These are phyloP conservation scores for Hyalella azteca DNA, from an alignment of 2,888 invertebrate species.

Conservation along the genomic window DNA sequence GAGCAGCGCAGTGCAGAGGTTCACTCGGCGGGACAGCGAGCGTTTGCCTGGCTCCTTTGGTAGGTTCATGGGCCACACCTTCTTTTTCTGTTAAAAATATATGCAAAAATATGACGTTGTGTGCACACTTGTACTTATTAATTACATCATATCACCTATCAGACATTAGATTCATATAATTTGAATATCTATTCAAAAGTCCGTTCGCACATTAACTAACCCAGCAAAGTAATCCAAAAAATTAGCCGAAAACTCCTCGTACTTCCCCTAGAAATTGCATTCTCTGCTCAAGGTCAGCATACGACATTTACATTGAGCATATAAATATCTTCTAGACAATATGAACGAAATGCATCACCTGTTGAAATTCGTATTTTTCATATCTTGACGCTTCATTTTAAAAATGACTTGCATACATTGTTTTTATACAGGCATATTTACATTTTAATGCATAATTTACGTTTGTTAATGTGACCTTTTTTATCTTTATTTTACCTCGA, in stretches of 20 bases:
- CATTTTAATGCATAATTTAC: too few relatives aligned
- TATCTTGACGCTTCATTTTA: too few relatives aligned
- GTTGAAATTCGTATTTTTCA: too few relatives aligned
- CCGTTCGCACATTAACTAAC: background rate
- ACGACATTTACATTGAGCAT: too few relatives aligned
- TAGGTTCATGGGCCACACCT: background rate
- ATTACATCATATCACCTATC: background rate
- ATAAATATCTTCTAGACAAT: too few relatives aligned
- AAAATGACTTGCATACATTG: background rate
- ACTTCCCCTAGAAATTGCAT: too few relatives aligned
- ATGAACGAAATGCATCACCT: too few relatives aligned
- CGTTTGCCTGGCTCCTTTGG: background rate
- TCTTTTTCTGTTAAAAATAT: background rate
- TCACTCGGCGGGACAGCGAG: background rate
- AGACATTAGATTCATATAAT: background rate
- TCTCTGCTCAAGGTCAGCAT: too few relatives aligned
- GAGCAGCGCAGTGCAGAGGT: background rate
- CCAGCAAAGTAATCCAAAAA: too few relatives aligned
- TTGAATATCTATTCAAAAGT: background rate
- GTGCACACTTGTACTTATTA: background rate
- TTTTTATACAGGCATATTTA: background rate
- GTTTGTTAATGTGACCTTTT: background rate
- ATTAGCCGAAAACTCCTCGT: too few relatives aligned
- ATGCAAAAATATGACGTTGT: background rate
- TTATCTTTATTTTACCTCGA: background rate